phyloP scores from a whole-genome alignment of 2,113 vertebrate species.

The Tauraco erythrolophus region DNA sequence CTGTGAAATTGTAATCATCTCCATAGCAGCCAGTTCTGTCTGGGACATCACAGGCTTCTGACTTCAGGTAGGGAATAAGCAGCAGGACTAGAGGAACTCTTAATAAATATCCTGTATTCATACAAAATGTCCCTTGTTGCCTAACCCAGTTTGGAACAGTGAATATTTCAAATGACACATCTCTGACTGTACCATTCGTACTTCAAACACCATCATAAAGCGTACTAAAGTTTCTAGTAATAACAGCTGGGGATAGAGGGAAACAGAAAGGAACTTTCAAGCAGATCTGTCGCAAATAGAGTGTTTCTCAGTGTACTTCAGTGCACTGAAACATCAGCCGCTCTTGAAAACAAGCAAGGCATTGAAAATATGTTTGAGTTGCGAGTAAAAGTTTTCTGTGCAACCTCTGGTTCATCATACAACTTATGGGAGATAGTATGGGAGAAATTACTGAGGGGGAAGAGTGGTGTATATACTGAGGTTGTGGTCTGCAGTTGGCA shows the following conservation, averaged over 20 bases:
- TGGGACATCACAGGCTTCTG: slow-evolving; percentile 49
- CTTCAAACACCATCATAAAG: slow-evolving; percentile 42
- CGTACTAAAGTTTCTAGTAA: slow-evolving; percentile 32
- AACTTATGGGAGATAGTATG: neutral
- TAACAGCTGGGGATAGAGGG: slow-evolving; percentile 49
- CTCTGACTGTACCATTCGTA: slow-evolving; percentile 12
- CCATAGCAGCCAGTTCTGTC: slow-evolving; percentile 3
- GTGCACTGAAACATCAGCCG: neutral
- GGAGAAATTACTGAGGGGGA: neutral
- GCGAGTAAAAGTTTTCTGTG: neutral
- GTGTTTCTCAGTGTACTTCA: slow-evolving; percentile 9
- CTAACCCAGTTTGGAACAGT: slow-evolving; percentile 63
- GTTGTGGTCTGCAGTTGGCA: neutral
- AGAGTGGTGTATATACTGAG: neutral
- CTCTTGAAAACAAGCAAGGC: slow-evolving; percentile 35
- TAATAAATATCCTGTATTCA: slow-evolving; percentile 55
- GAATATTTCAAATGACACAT: slow-evolving; percentile 58
- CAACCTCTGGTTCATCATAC: neutral
- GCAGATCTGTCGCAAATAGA: slow-evolving; percentile 4
- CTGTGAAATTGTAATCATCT: slow-evolving; percentile 46
- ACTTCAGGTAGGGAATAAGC: slow-evolving; percentile 54
- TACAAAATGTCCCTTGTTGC: slow-evolving; percentile 57
- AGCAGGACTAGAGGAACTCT: slow-evolving; percentile 13
- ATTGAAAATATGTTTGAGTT: neutral
- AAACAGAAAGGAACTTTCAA: slow-evolving; percentile 46